Conservation (phyloP, 2,113 vertebrate species). For the Trachemys scripta region DNA sequence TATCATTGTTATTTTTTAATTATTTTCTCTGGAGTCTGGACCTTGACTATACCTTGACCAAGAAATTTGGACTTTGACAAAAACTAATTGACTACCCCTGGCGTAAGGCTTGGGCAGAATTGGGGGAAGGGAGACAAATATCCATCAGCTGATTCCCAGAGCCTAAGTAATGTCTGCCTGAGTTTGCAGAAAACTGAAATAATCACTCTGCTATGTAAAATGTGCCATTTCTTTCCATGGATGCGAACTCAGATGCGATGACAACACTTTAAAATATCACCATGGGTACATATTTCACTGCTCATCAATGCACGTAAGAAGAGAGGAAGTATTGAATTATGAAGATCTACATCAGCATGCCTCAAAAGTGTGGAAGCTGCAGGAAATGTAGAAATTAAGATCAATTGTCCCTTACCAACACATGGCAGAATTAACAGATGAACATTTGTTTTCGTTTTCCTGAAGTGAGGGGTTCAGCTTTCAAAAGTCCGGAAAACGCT, state of each 20-base stretch:
- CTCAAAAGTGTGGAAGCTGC: not conserved
- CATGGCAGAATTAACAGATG: not conserved
- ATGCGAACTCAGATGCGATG: not conserved
- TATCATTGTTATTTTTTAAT: too few species aligned
- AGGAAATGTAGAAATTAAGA: not conserved
- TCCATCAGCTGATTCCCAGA: not conserved
- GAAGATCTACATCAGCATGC: not conserved
- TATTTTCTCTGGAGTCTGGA: too few species aligned
- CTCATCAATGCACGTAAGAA: not conserved
- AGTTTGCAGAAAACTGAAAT: not conserved
- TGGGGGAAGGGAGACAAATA: not conserved
- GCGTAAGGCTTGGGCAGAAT: not conserved
- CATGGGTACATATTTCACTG: not conserved
- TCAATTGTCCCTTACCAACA: not conserved
- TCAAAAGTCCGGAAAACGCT: not conserved
- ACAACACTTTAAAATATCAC: not conserved
- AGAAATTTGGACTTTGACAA: too few species aligned
- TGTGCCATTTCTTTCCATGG: not conserved
- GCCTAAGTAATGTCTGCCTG: not conserved
- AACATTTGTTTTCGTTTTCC: not conserved
- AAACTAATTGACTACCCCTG: too few species aligned
- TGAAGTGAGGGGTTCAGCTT: not conserved
- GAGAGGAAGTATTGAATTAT: not conserved
- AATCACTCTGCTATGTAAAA: not conserved
- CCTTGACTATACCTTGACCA: too few species aligned